A percentile compares a stretch with the other conserved stretches of the same genome.
phyloP scores from a whole-genome alignment of 2,888 invertebrate genomes.

The Pinctada fucata region DNA sequence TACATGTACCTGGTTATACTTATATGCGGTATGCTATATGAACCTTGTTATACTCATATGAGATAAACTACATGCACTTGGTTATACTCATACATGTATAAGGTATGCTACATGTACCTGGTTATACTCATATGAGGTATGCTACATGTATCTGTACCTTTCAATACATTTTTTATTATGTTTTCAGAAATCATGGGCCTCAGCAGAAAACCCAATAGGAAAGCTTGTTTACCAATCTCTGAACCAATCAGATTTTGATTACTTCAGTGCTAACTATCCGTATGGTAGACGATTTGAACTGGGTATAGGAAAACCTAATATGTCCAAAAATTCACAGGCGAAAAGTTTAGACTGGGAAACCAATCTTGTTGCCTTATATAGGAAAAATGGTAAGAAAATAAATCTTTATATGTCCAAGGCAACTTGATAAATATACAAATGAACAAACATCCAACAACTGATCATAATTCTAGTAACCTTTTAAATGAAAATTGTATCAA shows the following conservation, averaged over 20 bases:
- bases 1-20: no score
- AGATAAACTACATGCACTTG: no score
- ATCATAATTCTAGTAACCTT: no score
- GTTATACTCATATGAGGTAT: background rate
- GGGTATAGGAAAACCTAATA: slow-evolving; percentile 69
- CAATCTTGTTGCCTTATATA: slow-evolving; percentile 47
- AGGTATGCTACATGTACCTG: no score
- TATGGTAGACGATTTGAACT: slow-evolving; percentile 59
- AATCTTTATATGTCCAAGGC: background rate
- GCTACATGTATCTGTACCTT: background rate
- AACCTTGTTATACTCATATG: no score
- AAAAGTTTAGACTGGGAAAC: slow-evolving; percentile 63
- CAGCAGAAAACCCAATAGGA: slow-evolving; percentile 55
- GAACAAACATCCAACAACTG: no score
- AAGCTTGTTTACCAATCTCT: slow-evolving; percentile 67
- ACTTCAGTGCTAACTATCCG: slow-evolving; percentile 60
- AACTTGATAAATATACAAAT: no score
- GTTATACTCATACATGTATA: no score
- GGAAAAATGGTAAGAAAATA: slow-evolving; percentile 50
- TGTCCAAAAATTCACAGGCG: slow-evolving; percentile 63
- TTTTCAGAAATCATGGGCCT: slow-evolving; percentile 61
- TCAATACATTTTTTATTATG: background rate
- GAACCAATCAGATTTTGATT: slow-evolving; percentile 66
- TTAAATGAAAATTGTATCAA: no score
- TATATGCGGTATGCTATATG: no score